Conservation (phyloP, 2,888 invertebrate species). For the Phytoseiulus persimilis region DNA sequence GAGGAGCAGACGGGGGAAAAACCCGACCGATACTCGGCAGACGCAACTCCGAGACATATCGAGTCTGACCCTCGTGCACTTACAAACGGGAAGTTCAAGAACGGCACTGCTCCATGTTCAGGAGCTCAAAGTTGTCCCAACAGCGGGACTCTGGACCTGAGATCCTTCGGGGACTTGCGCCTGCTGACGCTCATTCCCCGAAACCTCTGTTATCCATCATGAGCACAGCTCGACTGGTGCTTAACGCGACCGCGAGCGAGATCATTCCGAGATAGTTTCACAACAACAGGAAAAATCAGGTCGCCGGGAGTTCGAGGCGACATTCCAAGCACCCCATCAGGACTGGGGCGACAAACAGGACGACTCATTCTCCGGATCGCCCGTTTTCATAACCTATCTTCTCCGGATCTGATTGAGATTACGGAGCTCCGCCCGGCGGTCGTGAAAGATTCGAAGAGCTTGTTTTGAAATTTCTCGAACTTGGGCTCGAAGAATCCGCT, state of each 20-base stretch:
- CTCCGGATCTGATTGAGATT: background rate
- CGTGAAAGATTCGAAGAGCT: background rate
- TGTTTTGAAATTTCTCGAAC: background rate
- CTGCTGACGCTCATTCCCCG: background rate
- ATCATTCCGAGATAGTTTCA: background rate
- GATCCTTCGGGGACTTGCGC: background rate
- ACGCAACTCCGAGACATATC: too few relatives aligned
- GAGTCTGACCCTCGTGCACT: too few relatives aligned
- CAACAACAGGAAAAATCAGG: background rate
- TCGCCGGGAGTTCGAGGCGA: background rate
- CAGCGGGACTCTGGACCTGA: background rate
- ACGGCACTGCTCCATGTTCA: too few relatives aligned
- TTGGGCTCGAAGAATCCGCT: background rate
- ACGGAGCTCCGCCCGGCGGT: background rate
- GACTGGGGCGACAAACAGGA: too few relatives aligned
- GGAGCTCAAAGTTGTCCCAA: too few relatives aligned
- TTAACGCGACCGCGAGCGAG: background rate
- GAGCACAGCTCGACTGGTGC: background rate
- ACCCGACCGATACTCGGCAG: too few relatives aligned
- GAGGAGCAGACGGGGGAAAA: too few relatives aligned
- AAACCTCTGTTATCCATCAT: background rate
- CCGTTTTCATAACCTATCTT: too few relatives aligned
- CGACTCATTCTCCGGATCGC: background rate
- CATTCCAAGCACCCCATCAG: background rate
- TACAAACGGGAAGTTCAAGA: too few relatives aligned